Percentiles rank a stretch among this genome's conserved stretches.
Evolutionary conservation across 2,797 vertebrate species (phyloP).

Genomic region (Tinamus major): DNA sequence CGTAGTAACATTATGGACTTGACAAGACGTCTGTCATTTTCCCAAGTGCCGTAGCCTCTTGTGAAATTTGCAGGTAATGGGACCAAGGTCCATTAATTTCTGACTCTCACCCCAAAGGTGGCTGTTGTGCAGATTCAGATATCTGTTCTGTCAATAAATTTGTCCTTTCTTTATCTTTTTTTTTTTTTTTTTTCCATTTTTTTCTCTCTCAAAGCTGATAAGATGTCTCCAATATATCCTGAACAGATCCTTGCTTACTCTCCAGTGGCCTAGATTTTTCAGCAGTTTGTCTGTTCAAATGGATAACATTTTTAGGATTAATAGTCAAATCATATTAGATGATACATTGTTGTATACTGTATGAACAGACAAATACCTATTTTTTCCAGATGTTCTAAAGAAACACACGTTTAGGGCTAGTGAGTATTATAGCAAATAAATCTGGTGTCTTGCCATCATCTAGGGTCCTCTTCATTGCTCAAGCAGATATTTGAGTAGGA

Average conservation of each 20-base stretch:
- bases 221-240: not conserved
- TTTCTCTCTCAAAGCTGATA: not conserved
- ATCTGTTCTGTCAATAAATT: not conserved
- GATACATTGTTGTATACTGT: not conserved
- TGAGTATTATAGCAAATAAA: not conserved
- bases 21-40: not conserved
- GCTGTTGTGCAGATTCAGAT: not conserved
- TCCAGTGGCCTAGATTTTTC: not conserved
- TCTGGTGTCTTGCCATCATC: not conserved
- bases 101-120: not conserved
- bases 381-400: not conserved
- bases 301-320: not conserved
- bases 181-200: not conserved
- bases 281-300: not conserved
- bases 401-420: not conserved
- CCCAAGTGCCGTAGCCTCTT: not conserved
- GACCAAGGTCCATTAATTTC: not conserved
- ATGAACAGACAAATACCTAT: not conserved
- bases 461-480: not conserved
- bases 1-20: not conserved
- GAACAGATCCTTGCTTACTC: not conserved
- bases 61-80: not conserved
- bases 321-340: not conserved
- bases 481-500: not conserved
- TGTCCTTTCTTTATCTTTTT: not conserved